These are phyloP conservation scores for Melieria crassipennis DNA, from an alignment of 2,888 invertebrate species.

Conservation along the genomic window DNA sequence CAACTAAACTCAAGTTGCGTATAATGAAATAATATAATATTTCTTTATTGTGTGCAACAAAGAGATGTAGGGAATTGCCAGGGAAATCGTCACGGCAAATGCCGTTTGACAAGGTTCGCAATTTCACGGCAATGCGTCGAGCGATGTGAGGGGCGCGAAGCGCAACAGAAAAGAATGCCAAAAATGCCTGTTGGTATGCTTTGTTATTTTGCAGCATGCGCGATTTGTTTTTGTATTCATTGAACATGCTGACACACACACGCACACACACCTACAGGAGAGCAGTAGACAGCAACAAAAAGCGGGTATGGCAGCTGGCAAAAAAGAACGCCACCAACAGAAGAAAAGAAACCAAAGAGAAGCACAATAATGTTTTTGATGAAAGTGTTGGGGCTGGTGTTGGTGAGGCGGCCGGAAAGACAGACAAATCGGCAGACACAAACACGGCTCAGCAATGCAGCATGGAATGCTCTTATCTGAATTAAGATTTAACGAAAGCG, in stretches of 20 bases:
- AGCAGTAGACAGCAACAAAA: conserved; percentile 27
- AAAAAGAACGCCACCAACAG: too few species aligned
- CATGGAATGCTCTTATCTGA: neutral
- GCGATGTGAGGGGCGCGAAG: neutral
- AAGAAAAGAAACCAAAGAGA: too few species aligned
- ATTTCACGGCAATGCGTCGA: too few species aligned
- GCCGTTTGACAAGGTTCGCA: too few species aligned
- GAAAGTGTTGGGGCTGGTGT: neutral
- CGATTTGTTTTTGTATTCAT: neutral
- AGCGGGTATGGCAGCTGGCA: neutral
- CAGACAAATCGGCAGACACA: too few species aligned
- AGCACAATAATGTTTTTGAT: too few species aligned
- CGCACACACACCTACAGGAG: conserved; percentile 8
- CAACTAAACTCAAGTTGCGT: neutral
- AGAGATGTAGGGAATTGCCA: too few species aligned
- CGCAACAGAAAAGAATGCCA: neutral
- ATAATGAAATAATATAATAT: conserved; percentile 14
- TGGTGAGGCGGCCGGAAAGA: too few species aligned
- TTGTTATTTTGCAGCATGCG: neutral
- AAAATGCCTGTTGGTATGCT: neutral
- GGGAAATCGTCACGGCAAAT: too few species aligned
- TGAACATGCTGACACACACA: conserved; percentile 34
- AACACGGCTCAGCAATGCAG: too few species aligned
- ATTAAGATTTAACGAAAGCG: neutral
- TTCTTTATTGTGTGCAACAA: too few species aligned